Conservation (phyloP, 2,113 vertebrate genomes). For the Nicator chloris region DNA sequence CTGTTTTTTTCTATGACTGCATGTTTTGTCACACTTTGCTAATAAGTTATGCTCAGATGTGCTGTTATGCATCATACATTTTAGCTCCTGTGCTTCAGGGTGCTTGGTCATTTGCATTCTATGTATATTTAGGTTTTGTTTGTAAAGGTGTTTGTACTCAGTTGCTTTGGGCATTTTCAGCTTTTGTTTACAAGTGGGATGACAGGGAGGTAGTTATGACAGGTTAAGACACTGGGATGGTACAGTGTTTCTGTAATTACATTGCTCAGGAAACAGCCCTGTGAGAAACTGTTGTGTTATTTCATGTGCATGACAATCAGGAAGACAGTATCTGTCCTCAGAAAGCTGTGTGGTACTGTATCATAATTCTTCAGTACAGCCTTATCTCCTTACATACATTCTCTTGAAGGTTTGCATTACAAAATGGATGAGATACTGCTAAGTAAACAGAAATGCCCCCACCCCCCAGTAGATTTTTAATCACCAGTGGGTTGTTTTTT, state of each 20-base stretch:
- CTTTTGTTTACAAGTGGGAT: background rate
- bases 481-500: background rate
- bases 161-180: conserved; percentile 31
- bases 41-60: background rate
- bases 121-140: background rate
- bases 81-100: background rate
- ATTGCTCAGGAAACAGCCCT: background rate
- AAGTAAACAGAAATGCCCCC: background rate
- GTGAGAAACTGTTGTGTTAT: conserved; percentile 1
- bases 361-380: background rate
- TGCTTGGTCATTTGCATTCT: conserved; percentile 6
- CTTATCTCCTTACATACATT: background rate
- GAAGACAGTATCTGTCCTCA: background rate
- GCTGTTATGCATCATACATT: background rate
- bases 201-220: background rate
- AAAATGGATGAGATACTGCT: background rate
- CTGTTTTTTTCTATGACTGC: background rate
- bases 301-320: background rate
- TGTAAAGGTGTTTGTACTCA: background rate
- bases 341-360: background rate
- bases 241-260: background rate
- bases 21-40: background rate
- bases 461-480: background rate
- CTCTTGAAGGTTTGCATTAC: background rate
- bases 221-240: background rate